Percentiles rank a stretch among this genome's conserved stretches.
Evolutionary conservation across 2,888 invertebrate species (phyloP).

Genomic region (Ectropis crepuscularia): DNA sequence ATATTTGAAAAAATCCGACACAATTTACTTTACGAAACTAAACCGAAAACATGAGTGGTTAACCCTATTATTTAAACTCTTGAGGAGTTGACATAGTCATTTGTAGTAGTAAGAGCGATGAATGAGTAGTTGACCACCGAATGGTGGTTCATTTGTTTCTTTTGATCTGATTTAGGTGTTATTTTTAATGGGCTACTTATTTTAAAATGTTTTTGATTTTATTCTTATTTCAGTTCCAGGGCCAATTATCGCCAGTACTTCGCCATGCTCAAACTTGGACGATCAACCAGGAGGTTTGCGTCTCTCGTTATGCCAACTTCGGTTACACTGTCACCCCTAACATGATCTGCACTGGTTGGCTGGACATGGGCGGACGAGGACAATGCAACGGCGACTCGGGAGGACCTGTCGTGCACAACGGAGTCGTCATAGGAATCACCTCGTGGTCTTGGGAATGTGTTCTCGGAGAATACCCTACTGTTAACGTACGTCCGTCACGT

Average conservation of each 20-base stretch:
- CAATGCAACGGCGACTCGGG: slow-evolving; percentile 63
- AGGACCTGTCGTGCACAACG: slow-evolving; percentile 58
- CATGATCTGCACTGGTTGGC: slow-evolving; percentile 47
- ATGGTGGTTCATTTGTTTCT: too few species aligned
- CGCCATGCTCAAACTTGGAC: slow-evolving; percentile 52
- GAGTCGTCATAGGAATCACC: slow-evolving; percentile 41
- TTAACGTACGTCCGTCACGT: slow-evolving; percentile 48
- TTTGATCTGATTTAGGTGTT: too few species aligned
- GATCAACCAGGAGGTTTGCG: slow-evolving; percentile 48
- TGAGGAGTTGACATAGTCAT: too few species aligned
- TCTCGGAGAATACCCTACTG: slow-evolving; percentile 47
- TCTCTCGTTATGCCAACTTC: slow-evolving; percentile 30
- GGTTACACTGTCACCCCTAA: slow-evolving; percentile 40
- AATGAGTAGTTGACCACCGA: too few species aligned
- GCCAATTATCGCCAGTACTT: slow-evolving; percentile 38
- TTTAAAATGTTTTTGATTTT: not conserved
- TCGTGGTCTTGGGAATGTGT: slow-evolving; percentile 47
- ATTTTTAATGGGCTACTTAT: too few species aligned
- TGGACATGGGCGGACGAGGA: slow-evolving; percentile 56
- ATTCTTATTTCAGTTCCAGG: slow-evolving; percentile 36
- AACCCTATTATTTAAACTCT: too few species aligned
- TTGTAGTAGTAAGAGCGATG: too few species aligned
- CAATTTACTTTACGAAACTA: too few species aligned
- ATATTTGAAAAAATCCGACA: too few species aligned
- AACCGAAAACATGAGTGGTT: too few species aligned